These are phyloP conservation scores for Anabas testudineus DNA, from an alignment of 2,797 vertebrate species.

Conservation along the genomic window DNA sequence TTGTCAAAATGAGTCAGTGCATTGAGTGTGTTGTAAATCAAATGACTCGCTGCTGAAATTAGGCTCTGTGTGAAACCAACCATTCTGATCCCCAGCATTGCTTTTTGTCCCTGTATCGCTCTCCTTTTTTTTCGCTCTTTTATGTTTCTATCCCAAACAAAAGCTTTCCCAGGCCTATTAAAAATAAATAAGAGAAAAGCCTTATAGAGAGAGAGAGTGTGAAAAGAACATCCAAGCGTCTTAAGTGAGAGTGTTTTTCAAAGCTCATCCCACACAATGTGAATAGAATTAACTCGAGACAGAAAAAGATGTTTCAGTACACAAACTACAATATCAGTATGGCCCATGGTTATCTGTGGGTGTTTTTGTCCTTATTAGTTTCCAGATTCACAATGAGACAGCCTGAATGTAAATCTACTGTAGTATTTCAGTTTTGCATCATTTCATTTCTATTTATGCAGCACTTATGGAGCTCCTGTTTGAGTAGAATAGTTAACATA, in stretches of 20 bases:
- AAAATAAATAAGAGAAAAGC: neutral
- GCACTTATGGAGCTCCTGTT: neutral
- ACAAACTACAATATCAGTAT: neutral
- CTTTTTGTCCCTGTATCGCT: neutral
- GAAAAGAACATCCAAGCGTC: slow-evolving; percentile 10
- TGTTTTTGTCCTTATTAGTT: neutral
- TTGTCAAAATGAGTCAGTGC: no score
- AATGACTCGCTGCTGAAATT: neutral
- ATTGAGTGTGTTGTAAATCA: neutral
- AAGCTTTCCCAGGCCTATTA: slow-evolving; percentile 14
- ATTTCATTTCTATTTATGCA: slow-evolving; percentile 11
- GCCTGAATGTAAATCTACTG: neutral
- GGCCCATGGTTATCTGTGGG: slow-evolving; percentile 4
- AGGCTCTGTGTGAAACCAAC: slow-evolving; percentile 4
- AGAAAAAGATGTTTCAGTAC: slow-evolving; percentile 14
- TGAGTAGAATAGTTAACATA: slow-evolving; percentile 3
- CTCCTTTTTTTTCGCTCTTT: neutral
- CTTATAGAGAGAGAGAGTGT: neutral
- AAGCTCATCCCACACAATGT: slow-evolving; percentile 20
- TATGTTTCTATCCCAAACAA: slow-evolving; percentile 11
- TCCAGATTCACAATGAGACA: neutral
- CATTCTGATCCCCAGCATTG: neutral
- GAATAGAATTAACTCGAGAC: slow-evolving; percentile 18
- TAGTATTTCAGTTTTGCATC: slow-evolving; percentile 8
- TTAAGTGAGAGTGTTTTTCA: slow-evolving; percentile 24